phyloP scores from a whole-genome alignment of 1,140 invertebrate species.

The Teleopsis dalmanni region DNA sequence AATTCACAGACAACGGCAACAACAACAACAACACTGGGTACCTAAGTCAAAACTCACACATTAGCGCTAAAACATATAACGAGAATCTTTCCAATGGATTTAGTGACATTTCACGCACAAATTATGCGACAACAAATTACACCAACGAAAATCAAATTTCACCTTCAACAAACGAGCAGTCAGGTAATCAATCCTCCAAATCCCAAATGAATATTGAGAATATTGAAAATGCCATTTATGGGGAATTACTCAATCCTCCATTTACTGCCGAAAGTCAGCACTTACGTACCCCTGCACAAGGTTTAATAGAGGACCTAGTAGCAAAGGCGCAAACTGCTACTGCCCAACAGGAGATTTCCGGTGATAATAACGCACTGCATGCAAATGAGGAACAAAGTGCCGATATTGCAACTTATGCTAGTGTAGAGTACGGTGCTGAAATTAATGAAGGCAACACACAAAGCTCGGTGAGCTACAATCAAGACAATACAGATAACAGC shows the following conservation, averaged over 20 bases:
- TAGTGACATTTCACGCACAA: no score
- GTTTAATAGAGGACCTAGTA: conserved; percentile 30
- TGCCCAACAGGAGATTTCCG: background rate
- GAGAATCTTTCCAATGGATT: no score
- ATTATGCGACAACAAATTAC: no score
- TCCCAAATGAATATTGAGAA: conserved; percentile 39
- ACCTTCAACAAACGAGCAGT: background rate
- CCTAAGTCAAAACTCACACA: no score
- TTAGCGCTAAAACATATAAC: no score
- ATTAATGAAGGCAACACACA: no score
- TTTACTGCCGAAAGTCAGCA: background rate
- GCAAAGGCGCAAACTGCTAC: background rate
- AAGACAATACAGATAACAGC: no score
- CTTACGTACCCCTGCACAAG: conserved; percentile 12
- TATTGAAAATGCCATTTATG: conserved; percentile 44
- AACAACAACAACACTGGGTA: no score
- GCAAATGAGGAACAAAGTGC: background rate
- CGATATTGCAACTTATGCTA: background rate
- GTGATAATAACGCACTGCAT: background rate
- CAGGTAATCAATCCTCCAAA: conserved; percentile 2
- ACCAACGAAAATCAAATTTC: no score
- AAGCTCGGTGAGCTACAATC: no score
- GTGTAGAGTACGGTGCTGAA: no score
- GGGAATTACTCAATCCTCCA: conserved; percentile 30
- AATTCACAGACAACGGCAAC: no score